A percentile compares a stretch with the other conserved stretches of the same genome.
These are phyloP conservation scores for Percina caprodes DNA, from an alignment of 2,113 vertebrate species.

Conservation along the genomic window DNA sequence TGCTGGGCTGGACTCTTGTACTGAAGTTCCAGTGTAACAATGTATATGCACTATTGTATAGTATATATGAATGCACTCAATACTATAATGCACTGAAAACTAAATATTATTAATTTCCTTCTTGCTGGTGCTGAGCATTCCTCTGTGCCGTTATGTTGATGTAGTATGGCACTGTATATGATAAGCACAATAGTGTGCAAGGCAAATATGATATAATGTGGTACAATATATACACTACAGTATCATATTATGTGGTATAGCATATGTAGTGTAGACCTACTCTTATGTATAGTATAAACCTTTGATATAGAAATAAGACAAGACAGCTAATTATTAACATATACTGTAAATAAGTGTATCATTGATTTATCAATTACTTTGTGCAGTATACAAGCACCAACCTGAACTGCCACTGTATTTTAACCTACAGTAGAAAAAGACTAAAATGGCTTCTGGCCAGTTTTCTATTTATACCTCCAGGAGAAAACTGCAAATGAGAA, in stretches of 20 bases:
- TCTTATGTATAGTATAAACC: background rate
- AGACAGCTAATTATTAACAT: background rate
- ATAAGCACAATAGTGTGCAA: background rate
- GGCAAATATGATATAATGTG: background rate
- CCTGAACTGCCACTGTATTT: constrained; percentile 1
- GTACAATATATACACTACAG: background rate
- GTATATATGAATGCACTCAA: background rate
- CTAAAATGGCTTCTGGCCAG: constrained; percentile 6
- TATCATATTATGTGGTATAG: background rate
- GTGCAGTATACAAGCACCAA: background rate
- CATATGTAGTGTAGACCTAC: background rate
- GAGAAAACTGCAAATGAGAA: constrained; percentile 15
- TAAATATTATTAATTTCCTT: background rate
- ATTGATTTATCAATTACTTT: constrained; percentile 8
- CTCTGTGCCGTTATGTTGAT: constrained; percentile 1
- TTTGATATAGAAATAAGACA: background rate
- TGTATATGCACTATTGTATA: background rate
- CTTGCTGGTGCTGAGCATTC: background rate
- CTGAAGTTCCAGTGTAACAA: background rate
- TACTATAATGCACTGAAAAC: background rate
- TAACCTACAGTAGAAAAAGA: background rate
- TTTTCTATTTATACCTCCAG: constrained; percentile 39
- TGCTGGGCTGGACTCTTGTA: background rate
- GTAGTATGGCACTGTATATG: background rate
- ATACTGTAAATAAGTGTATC: background rate